phyloP scores from a whole-genome alignment of 1,140 invertebrate genomes.

The Bombus terrestris region DNA sequence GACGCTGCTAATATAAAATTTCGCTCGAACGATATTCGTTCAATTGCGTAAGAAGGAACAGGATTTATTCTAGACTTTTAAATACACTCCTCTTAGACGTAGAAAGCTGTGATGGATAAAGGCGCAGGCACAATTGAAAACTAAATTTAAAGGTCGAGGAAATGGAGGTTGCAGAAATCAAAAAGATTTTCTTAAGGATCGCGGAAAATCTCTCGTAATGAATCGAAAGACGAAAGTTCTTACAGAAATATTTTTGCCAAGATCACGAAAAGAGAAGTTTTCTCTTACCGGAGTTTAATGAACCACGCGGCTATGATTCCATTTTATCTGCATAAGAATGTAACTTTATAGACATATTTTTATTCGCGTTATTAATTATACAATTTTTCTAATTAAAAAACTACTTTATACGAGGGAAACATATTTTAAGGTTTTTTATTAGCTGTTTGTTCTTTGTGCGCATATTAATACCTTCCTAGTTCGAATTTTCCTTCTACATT shows the following conservation, averaged over 20 bases:
- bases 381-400: neutral
- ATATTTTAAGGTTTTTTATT: neutral
- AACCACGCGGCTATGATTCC: neutral
- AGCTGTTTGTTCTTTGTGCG: neutral
- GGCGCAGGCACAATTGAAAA: neutral
- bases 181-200: no score
- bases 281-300: neutral
- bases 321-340: neutral
- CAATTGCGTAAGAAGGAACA: no score
- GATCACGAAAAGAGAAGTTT: neutral
- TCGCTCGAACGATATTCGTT: no score
- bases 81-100: neutral
- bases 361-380: neutral
- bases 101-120: neutral
- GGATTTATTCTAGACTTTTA: no score
- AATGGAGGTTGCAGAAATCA: neutral
- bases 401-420: neutral
- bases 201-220: neutral
- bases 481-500: neutral
- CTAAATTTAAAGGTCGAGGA: no score
- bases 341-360: neutral
- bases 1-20: no score
- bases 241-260: neutral
- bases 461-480: neutral
- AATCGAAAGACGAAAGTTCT: neutral